Evolutionary conservation across 2,888 invertebrate genomes (phyloP).

Genomic region (Polydrusus tereticollis): DNA sequence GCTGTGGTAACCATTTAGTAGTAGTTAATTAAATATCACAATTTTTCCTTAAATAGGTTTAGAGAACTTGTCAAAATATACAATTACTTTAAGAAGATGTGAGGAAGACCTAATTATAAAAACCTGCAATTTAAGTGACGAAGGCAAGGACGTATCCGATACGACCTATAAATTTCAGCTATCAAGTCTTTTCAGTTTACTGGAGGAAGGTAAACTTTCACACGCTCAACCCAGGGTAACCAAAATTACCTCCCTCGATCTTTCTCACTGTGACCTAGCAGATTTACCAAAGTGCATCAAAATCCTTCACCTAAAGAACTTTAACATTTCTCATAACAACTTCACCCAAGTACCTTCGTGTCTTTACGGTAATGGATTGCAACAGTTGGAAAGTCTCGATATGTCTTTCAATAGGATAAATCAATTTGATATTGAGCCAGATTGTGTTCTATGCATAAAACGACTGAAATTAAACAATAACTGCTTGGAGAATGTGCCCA

Average conservation of each 20-base stretch:
- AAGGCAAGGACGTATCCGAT: background rate
- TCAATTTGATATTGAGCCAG: constrained; percentile 53
- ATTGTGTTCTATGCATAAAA: constrained; percentile 51
- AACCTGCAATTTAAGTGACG: background rate
- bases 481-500: constrained; percentile 51
- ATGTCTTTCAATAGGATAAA: constrained; percentile 52
- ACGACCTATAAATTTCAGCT: constrained; percentile 7
- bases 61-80: constrained; percentile 6
- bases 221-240: constrained; percentile 8
- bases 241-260: constrained; percentile 48
- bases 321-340: constrained; percentile 53
- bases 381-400: constrained; percentile 51
- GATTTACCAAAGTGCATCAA: constrained; percentile 48
- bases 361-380: constrained; percentile 51
- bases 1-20: background rate
- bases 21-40: background rate
- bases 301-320: constrained; percentile 48
- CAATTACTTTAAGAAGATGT: constrained; percentile 17
- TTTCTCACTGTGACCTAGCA: constrained; percentile 50
- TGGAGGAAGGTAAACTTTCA: constrained; percentile 20
- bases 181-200: constrained; percentile 24
- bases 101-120: constrained; percentile 18
- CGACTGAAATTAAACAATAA: constrained; percentile 53
- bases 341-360: constrained; percentile 53
- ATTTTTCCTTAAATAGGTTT: constrained; percentile 7